phyloP scores from a whole-genome alignment of 2,797 vertebrate genomes.

The Microctenopoma lineatum region DNA sequence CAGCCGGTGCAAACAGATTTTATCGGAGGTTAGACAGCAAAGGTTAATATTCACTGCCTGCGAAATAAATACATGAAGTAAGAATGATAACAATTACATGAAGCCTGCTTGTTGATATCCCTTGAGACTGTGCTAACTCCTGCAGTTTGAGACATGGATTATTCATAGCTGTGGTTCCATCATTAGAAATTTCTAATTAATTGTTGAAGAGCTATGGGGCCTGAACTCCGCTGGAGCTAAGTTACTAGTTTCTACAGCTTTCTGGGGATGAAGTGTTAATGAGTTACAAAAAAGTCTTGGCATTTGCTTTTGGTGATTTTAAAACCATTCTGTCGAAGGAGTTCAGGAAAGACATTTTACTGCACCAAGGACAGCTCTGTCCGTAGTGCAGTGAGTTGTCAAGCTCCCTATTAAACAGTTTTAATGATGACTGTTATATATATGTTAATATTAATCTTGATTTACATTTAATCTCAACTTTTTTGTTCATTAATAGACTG shows the following conservation, averaged over 20 bases:
- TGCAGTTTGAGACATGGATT: conserved; percentile 62
- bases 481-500: not conserved
- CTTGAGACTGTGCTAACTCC: conserved; percentile 52
- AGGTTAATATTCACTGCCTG: conserved; percentile 45
- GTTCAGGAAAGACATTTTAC: conserved; percentile 18
- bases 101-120: conserved; percentile 62
- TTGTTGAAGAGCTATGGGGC: conserved; percentile 46
- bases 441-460: not conserved
- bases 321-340: conserved; percentile 5
- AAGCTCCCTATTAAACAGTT: conserved; percentile 5
- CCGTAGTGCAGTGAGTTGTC: conserved; percentile 12
- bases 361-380: not conserved
- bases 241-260: conserved; percentile 42
- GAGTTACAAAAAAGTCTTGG: conserved; percentile 14
- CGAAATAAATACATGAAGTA: conserved; percentile 48
- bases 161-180: conserved; percentile 68
- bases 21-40: conserved; percentile 39
- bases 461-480: not conserved
- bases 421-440: not conserved
- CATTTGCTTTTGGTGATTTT: conserved; percentile 29
- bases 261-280: conserved; percentile 15
- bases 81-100: conserved; percentile 53
- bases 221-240: conserved; percentile 53
- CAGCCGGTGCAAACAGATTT: conserved; percentile 54
- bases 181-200: conserved; percentile 73